Base-by-base conservation (phyloP, 2,113 vertebrate species). In the human region DNA sequence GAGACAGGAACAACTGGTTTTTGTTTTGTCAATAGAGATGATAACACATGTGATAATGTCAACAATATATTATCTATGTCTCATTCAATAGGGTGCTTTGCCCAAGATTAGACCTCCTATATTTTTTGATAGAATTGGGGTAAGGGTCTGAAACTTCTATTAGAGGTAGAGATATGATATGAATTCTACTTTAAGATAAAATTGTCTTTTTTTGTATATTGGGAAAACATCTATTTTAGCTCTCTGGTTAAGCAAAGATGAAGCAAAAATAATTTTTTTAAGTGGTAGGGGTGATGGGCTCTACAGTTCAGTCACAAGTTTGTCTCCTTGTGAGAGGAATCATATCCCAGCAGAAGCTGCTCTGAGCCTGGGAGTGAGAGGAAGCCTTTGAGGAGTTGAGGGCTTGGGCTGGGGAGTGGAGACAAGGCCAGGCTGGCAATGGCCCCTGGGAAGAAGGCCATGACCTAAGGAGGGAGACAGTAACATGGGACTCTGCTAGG, bases 161-260 rank as follows among this genome's bases (percentile, higher is more conserved):
- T 50, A 85, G 13, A 59, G 30, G 3, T 38, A 11, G 23, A 52
- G 23, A 64, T 64, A 73, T 72, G 23, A 48, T 64, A 80, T 55
- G 45, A 55, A 22, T 61, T 95, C 35, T 83, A n/a, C 43, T 70
- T 83, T 86, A 81, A 97, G n/a, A 83, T 38, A 95, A 95, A 76
- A 78, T 27, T 86, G 8, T 6, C 5, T 7, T 38, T 89, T 70
- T 84, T 32, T 13, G 1, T 55, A 6, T 20, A 79, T 57, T 81
- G 16, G 18, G 7, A 64, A 70, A 70, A 50, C 14, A 52, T n/a
- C n/a, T 32, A 35, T 90, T 89, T 96, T 72, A 48, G 32, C 11
- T 89, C 85, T 75, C 38, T 45, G 27, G 30, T 81, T 76, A 86
- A 75, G 38, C 50, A 92, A 79, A 83, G 18, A 84, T 61, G 7